Conservation (phyloP, 1,140 invertebrate genomes). For the Sitophilus oryzae region DNA sequence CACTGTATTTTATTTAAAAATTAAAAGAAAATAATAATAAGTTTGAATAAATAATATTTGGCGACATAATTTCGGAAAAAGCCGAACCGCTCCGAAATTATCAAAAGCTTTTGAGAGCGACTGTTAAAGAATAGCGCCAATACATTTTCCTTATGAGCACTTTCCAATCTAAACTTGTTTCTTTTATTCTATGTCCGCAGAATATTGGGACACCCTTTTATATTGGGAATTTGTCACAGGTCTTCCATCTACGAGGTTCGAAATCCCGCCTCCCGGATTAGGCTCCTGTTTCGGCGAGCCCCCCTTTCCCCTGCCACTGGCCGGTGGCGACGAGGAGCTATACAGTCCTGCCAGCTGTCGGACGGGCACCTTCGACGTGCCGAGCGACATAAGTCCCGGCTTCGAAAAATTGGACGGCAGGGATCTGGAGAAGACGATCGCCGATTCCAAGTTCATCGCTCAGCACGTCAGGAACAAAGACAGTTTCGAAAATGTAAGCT, state of each 20-base stretch:
- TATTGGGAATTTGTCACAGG: too few relatives aligned
- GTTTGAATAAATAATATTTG: too few relatives aligned
- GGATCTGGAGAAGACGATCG: constrained; percentile 82
- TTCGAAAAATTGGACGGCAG: constrained; percentile 69
- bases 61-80: too few relatives aligned
- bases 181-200: too few relatives aligned
- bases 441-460: constrained; percentile 86
- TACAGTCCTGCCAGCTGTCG: constrained; percentile 60
- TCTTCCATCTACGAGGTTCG: constrained; percentile 50
- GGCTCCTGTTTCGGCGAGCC: constrained; percentile 59
- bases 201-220: too few relatives aligned
- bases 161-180: too few relatives aligned
- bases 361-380: constrained; percentile 46
- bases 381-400: constrained; percentile 67
- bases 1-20: too few relatives aligned
- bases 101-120: too few relatives aligned
- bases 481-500: constrained; percentile 86
- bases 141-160: too few relatives aligned
- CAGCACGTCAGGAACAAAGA: constrained; percentile 92
- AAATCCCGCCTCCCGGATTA: constrained; percentile 49
- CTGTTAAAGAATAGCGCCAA: too few relatives aligned
- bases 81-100: too few relatives aligned
- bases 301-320: constrained; percentile 61
- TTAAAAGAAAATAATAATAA: too few relatives aligned
- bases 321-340: constrained; percentile 71